These are phyloP conservation scores for Rhagium mordax DNA, from an alignment of 2,888 invertebrate species.

Conservation along the genomic window DNA sequence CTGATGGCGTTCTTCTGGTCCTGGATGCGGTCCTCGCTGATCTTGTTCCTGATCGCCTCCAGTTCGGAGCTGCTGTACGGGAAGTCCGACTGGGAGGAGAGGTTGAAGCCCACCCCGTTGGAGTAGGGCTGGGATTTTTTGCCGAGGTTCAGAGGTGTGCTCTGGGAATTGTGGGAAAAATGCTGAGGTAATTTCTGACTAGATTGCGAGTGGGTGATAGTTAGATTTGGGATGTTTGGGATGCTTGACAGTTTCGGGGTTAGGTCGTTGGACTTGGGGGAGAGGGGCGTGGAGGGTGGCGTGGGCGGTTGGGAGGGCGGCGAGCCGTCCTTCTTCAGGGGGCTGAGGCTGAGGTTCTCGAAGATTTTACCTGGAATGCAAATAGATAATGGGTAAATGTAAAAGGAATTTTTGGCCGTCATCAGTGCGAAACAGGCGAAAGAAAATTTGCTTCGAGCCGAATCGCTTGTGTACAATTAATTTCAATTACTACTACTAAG, in stretches of 20 bases:
- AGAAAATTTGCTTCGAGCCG: no score
- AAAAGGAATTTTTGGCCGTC: no score
- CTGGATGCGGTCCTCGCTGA: conserved; percentile 48
- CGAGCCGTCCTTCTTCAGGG: conserved; percentile 60
- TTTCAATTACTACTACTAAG: background rate
- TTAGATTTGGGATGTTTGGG: conserved; percentile 60
- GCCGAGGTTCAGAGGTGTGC: conserved; percentile 48
- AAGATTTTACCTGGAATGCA: conserved; percentile 70
- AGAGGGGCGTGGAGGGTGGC: conserved; percentile 71
- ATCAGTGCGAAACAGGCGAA: no score
- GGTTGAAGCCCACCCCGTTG: conserved; percentile 37
- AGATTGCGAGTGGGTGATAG: conserved; percentile 61
- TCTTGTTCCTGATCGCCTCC: conserved; percentile 53
- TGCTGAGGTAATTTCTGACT: conserved; percentile 66
- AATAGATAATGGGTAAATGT: conserved; percentile 37
- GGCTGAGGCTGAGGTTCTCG: conserved; percentile 68
- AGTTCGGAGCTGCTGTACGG: conserved; percentile 49
- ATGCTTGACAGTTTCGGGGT: conserved; percentile 46
- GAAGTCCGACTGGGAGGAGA: conserved; percentile 48
- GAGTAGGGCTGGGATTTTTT: conserved; percentile 42
- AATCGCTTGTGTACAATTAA: no score
- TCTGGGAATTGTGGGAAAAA: conserved; percentile 46
- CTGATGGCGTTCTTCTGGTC: conserved; percentile 49
- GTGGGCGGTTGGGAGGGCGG: conserved; percentile 71
- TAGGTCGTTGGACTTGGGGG: conserved; percentile 63